Conservation (phyloP, 1,140 invertebrate genomes). For the Pogonomyrmex barbatus region DNA sequence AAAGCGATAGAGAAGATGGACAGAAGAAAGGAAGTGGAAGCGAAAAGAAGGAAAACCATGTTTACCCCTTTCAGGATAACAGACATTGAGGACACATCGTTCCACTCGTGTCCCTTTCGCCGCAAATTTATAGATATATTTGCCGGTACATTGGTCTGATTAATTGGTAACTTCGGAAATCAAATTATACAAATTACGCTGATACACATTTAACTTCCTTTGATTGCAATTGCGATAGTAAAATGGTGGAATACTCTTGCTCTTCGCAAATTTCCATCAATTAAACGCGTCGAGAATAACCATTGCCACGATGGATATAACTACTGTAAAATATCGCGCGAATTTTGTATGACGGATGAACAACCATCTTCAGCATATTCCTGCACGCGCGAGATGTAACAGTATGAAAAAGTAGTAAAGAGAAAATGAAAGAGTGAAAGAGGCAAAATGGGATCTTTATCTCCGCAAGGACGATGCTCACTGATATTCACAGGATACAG, state of each 20-base stretch:
- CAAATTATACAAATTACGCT: slow-evolving; percentile 7
- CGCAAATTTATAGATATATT: background rate
- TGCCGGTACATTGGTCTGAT: background rate
- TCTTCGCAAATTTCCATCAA: background rate
- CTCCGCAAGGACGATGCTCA: slow-evolving; percentile 15
- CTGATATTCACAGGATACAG: slow-evolving; percentile 49
- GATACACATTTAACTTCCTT: background rate
- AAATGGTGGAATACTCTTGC: background rate
- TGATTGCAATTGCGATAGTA: background rate
- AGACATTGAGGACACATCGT: background rate
- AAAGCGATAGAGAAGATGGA: slow-evolving; percentile 14
- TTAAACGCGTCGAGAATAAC: background rate
- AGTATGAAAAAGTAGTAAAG: slow-evolving; percentile 10
- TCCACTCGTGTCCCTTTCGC: background rate
- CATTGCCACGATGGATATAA: background rate
- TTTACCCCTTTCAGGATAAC: slow-evolving; percentile 46
- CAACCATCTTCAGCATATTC: background rate
- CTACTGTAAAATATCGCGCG: background rate
- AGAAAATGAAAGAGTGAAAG: slow-evolving; percentile 35
- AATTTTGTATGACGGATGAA: background rate
- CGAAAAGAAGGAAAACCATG: slow-evolving; percentile 12
- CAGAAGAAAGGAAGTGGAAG: background rate
- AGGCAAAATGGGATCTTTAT: slow-evolving; percentile 26
- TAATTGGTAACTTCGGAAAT: slow-evolving; percentile 12
- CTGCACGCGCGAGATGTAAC: background rate